phyloP scores from a whole-genome alignment of 2,797 vertebrate species.

The Galaxias olidus region DNA sequence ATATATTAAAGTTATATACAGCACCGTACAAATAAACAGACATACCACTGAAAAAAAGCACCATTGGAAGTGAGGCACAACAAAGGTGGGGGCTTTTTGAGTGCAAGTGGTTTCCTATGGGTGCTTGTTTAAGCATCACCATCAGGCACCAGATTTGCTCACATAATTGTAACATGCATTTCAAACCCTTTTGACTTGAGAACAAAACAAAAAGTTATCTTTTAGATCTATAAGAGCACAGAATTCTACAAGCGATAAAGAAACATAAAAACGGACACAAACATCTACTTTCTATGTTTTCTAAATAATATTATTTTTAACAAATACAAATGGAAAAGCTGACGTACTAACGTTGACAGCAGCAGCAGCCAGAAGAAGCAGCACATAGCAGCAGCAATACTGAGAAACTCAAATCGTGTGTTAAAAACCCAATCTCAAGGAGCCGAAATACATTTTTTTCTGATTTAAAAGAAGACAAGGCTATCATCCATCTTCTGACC shows the following conservation, averaged over 20 bases:
- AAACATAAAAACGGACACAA: conserved; percentile 20
- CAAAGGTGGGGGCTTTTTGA: conserved; percentile 81
- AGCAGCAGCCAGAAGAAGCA: conserved; percentile 63
- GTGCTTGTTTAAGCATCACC: conserved; percentile 73
- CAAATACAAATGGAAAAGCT: conserved; percentile 18
- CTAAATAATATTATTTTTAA: conserved; percentile 20
- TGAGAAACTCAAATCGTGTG: conserved; percentile 19
- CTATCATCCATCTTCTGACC: too few species aligned
- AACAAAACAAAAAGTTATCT: conserved; percentile 24
- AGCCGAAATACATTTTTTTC: too few species aligned
- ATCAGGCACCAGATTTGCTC: conserved; percentile 71
- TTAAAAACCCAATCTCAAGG: conserved; percentile 26
- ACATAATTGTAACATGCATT: conserved; percentile 64
- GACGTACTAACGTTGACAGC: conserved; percentile 39
- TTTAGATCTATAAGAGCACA: conserved; percentile 32
- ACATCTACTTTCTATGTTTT: conserved; percentile 15
- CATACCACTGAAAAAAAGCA: conserved; percentile 89
- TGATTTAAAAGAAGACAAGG: conserved; percentile 34
- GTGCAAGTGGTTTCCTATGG: conserved; percentile 81
- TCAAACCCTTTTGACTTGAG: conserved; percentile 58
- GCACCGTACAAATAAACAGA: conserved; percentile 81
- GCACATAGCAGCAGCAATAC: conserved; percentile 46
- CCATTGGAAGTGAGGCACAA: conserved; percentile 96
- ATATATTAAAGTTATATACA: conserved; percentile 87
- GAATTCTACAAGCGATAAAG: conserved; percentile 14